Base-by-base conservation (phyloP, 2,888 invertebrate species). In the Dynastes hyllus region DNA sequence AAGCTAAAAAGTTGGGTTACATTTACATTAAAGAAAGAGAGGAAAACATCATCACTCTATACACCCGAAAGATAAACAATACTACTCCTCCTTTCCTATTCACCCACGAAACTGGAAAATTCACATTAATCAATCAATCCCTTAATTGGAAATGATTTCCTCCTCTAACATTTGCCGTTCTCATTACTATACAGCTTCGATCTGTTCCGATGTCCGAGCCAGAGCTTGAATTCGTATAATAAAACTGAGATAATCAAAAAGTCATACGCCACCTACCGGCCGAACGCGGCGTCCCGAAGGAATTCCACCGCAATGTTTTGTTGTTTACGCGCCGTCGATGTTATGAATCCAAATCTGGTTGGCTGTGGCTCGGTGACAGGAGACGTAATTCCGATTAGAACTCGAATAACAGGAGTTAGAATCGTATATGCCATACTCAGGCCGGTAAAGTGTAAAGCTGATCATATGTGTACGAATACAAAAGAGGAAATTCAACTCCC, bases 191-290 rank as follows among this genome's bases (percentile, higher is more conserved):
- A 22, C 67, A 67, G 22, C n/a, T 67, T 45, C 45, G 50, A 45
- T 67, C 67, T n/a, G 45, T 27, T 22, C 8, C 22, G 11, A 45
- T 45, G 45, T 16, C 5, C 45, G 16, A 6, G 11, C 40, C 22
- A 45, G 50, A 50, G 40, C 2, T n/a, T 27, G 45, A 22, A 45
- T 45, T 45, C 67, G 22, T 67, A 67, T 45, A 67, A 67, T 67
- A 50, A 45, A 67, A 11, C 45, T 50, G 45, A 45, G 45, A 77
- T 77, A 77, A 77, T 77, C 77, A 77, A 77, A 77, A 77, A 77
- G 66, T 75, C 75, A 61, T 75, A 75, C 55, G 77, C 45, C 45
- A 45, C 11, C 45, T 45, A 45, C 45, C 45, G 45, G 67, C 22
- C 53, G 58, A 37, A 55, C 67, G 67, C 67, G 66, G 27, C 37